phyloP scores from a whole-genome alignment of 1,140 invertebrate genomes.

The Archivesica marissinica region DNA sequence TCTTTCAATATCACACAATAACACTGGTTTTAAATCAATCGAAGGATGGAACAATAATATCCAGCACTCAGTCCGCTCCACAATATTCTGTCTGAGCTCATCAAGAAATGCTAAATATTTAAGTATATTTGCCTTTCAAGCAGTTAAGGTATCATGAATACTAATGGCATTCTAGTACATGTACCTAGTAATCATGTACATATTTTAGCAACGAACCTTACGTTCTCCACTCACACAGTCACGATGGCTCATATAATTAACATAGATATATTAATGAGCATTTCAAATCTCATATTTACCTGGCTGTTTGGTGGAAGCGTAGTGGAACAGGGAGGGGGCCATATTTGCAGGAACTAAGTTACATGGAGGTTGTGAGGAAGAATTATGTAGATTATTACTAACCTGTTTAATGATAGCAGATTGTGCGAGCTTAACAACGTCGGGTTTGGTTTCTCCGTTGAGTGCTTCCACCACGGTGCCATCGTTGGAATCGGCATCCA shows the following conservation, averaged over 20 bases:
- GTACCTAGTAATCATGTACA: constrained; percentile 60
- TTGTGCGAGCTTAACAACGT: constrained; percentile 81
- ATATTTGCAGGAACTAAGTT: not conserved
- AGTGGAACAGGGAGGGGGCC: not conserved
- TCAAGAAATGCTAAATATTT: constrained; percentile 59
- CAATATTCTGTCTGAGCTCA: not conserved
- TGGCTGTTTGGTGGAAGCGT: constrained; percentile 25
- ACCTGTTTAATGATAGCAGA: constrained; percentile 84
- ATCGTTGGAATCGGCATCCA: constrained; percentile 82
- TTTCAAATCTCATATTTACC: constrained; percentile 70
- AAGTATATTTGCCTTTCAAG: constrained; percentile 35
- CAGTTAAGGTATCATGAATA: not conserved
- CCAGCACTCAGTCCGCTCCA: not conserved
- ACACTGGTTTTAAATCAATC: constrained; percentile 2
- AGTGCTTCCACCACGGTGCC: constrained; percentile 76
- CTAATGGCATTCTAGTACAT: constrained; percentile 27
- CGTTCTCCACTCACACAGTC: constrained; percentile 37
- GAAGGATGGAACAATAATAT: not conserved
- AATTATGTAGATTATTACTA: constrained; percentile 37
- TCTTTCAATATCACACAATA: not conserved
- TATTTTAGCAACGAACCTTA: constrained; percentile 61
- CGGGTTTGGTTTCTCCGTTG: constrained; percentile 82
- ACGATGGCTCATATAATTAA: constrained; percentile 76
- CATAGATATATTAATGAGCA: constrained; percentile 82
- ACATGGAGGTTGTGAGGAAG: not conserved